Percentiles rank a stretch among this genome's conserved stretches.
phyloP scores from a whole-genome alignment of 2,888 invertebrate species.

The Colostygia pectinataria region DNA sequence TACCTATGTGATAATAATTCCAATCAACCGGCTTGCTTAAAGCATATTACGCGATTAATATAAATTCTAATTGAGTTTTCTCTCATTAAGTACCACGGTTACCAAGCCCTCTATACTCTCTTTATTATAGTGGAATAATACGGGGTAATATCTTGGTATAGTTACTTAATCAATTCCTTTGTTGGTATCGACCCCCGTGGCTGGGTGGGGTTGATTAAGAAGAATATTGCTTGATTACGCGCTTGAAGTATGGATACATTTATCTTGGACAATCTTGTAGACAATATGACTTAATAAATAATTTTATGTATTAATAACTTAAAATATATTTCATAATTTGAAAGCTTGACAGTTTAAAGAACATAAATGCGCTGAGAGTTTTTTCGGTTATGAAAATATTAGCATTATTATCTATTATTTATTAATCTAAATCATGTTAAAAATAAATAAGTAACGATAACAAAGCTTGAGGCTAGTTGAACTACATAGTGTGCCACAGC shows the following conservation, averaged over 20 bases:
- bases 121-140: conserved; percentile 81
- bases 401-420: too few species aligned
- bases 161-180: conserved; percentile 83
- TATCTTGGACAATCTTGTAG: conserved; percentile 41
- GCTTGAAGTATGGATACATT: conserved; percentile 65
- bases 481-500: too few species aligned
- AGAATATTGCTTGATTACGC: conserved; percentile 82
- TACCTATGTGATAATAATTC: too few species aligned
- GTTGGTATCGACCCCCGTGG: conserved; percentile 79
- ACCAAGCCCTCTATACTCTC: conserved; percentile 66
- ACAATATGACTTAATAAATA: not conserved
- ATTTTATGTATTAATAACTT: too few species aligned
- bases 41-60: conserved; percentile 78
- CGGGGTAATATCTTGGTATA: conserved; percentile 80
- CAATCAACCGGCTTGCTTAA: conserved; percentile 68
- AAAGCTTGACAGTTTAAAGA: too few species aligned
- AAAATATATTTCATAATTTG: too few species aligned
- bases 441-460: too few species aligned
- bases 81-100: conserved; percentile 81
- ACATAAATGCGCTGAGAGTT: too few species aligned
- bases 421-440: too few species aligned
- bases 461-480: too few species aligned
- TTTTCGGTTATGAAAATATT: too few species aligned
- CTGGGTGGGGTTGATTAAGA: conserved; percentile 82
- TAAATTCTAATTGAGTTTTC: conserved; percentile 82